Conservation (phyloP, 2,888 invertebrate genomes). For the Mythimna impura region DNA sequence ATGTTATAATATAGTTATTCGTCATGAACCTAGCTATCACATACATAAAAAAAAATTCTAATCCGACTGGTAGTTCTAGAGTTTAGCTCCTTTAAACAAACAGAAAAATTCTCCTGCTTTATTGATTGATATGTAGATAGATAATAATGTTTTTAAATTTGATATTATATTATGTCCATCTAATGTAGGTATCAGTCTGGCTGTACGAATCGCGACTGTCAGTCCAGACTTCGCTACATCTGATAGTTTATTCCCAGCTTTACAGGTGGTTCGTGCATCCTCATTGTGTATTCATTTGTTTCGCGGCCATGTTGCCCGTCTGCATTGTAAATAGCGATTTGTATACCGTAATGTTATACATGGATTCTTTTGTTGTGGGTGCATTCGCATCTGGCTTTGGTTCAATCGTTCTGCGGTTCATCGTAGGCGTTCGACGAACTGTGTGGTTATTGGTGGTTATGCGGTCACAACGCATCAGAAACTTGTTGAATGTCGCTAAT, state of each 20-base stretch:
- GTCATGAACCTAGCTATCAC: no score
- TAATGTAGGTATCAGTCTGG: background rate
- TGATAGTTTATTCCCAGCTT: slow-evolving; percentile 17
- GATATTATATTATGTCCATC: background rate
- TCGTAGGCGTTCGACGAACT: slow-evolving; percentile 13
- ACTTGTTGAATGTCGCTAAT: slow-evolving; percentile 5
- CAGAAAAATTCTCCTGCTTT: no score
- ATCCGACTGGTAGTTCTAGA: no score
- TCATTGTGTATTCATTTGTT: slow-evolving; percentile 58
- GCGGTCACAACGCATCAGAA: background rate
- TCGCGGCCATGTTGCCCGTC: slow-evolving; percentile 20
- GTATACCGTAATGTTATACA: slow-evolving; percentile 17
- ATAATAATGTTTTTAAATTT: no score
- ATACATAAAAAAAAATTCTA: no score
- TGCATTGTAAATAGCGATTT: slow-evolving; percentile 44
- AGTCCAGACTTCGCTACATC: background rate
- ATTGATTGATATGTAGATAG: no score
- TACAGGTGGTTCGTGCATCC: slow-evolving; percentile 22
- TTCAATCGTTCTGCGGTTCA: background rate
- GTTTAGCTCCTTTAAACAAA: no score
- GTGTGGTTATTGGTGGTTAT: background rate
- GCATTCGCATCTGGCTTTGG: slow-evolving; percentile 36
- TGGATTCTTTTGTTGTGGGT: slow-evolving; percentile 33
- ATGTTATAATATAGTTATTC: no score
- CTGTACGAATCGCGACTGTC: background rate